Conservation (phyloP, 2,113 vertebrate species). For the Neolamprologus hecqui region DNA sequence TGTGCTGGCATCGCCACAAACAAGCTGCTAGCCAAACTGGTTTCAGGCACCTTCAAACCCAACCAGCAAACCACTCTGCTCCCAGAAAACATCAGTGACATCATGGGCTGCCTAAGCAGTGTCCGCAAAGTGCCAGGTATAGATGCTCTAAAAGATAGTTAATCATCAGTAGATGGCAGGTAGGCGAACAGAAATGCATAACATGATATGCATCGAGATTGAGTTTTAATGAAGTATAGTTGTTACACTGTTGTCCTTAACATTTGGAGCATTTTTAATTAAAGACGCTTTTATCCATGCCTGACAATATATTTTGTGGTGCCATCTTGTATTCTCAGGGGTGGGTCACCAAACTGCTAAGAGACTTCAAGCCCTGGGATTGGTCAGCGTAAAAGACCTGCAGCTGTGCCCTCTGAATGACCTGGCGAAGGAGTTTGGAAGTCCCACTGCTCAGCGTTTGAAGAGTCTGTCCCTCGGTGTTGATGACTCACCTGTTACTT, state of each 20-base stretch:
- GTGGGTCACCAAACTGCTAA: conserved; percentile 79
- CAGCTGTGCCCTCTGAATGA: conserved; percentile 66
- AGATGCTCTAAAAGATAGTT: not conserved
- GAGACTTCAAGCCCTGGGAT: conserved; percentile 73
- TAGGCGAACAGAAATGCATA: not conserved
- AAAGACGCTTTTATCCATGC: not conserved
- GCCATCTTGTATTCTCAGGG: conserved; percentile 56
- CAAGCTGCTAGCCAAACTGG: conserved; percentile 84
- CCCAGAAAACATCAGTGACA: conserved; percentile 69
- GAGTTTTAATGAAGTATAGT: not conserved
- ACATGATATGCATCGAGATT: not conserved
- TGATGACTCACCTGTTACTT: conserved; percentile 76
- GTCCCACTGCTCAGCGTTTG: conserved; percentile 69
- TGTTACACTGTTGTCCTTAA: not conserved
- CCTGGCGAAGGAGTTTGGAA: conserved; percentile 77
- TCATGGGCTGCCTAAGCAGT: conserved; percentile 67
- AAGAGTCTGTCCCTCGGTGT: conserved; percentile 78
- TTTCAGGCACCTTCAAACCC: conserved; percentile 83
- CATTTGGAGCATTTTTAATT: not conserved
- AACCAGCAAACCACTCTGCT: conserved; percentile 86
- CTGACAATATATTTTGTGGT: not conserved
- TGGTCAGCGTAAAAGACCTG: conserved; percentile 71
- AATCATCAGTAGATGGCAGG: not conserved
- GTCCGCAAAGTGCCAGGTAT: conserved; percentile 79
- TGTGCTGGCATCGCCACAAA: conserved; percentile 82